Evolutionary conservation across 2,888 invertebrate genomes (phyloP), one percentile per base, ranked within the genome.

Genomic region (Eremobia ochroleuca): DNA sequence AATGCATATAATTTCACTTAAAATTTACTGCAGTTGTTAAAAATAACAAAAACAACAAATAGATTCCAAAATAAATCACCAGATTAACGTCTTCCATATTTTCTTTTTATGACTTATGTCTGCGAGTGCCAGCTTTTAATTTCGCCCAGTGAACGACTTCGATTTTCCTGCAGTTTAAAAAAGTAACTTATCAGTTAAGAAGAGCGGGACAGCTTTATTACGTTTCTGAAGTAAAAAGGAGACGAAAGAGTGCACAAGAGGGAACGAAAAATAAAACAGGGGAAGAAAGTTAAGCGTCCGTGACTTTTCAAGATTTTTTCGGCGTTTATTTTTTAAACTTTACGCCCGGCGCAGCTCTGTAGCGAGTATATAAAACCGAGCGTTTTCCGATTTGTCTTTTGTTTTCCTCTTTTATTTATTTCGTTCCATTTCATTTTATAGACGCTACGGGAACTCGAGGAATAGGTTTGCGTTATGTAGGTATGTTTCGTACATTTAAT

Each of bases 241-340:
- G 91, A 92, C 85, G 88, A 85, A 88, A 91, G 75, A 87, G 89
- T 92, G 93, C 92, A 92, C 92, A 93, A 94, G 93, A 96, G 96
- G 96, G 96, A 96, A 94, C 92, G 93, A 93, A 96, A 95, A 96
- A 96, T 97, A 96, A 96, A 96, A 96, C 95, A 94, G 96, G 96
- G 96, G 97, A 96, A 95, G 94, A 96, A 96, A 97, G 97, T 97
- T 97, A 97, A 97, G 96, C 97, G 96, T 95, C 97, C 97, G 97
- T 97, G 97, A 97, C 97, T 97, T 97, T 96, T 96, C 95, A 96
- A 96, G 96, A 95, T 96, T 96, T 96, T 95, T 96, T 95, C 92
- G 93, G 92, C 94, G 94, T 96, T 96, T 95, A 94, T 96, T 96
- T 97, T 96, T 96, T 95, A 95, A 96, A 96, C 90, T 96, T 96